Evolutionary conservation across 2,888 invertebrate genomes (phyloP), one percentile per base, ranked within the genome.

Genomic region (Ophion obscuratus): DNA sequence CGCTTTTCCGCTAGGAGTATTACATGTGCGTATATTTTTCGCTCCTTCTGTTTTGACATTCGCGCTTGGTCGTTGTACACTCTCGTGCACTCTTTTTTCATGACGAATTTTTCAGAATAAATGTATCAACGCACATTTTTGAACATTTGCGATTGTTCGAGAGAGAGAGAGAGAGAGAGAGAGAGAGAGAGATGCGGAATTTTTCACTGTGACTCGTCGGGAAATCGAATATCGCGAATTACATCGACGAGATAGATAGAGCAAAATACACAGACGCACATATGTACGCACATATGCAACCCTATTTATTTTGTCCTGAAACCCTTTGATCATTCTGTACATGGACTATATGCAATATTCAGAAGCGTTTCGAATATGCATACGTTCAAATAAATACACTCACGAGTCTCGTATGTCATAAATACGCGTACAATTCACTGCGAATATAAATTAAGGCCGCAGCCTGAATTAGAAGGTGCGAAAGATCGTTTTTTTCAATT

Each of bases 201-300:
- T 86, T 64, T 73, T 74, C 17, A 78, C 66, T 81, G 74, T 86
- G 74, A 81, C 80, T 86, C 81, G 47, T 67, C 61, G 73, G 64
- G 64, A 78, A 67, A 78, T 85, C 77, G 81, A 71, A 76, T 71
- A 57, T 79, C 64, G 71, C 59, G 61, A 66, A 74, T 77, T 66
- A 80, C 36, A 81, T 77, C 47, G 77, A 80, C 67, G 81, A 81
- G 77, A 66, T 20, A 61, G 66, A 68, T 64, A 68, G 75, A 68
- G n/a, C 17, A 40, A 66, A 0, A 14, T 36, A 57, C 6, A 20
- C 11, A 53, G 5, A 83, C 59, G 17, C 24, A 24, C 59, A 68
- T 47, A 10, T 64, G 31, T 0, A 14, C 17, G 64, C 3, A 24
- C 24, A 24, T 24, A 24, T 24, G 24, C 24, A 24, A 24, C 24